Evolutionary conservation across 2,113 vertebrate genomes (phyloP), one percentile per base, ranked within the genome.

Genomic region (Echinops telfairi): DNA sequence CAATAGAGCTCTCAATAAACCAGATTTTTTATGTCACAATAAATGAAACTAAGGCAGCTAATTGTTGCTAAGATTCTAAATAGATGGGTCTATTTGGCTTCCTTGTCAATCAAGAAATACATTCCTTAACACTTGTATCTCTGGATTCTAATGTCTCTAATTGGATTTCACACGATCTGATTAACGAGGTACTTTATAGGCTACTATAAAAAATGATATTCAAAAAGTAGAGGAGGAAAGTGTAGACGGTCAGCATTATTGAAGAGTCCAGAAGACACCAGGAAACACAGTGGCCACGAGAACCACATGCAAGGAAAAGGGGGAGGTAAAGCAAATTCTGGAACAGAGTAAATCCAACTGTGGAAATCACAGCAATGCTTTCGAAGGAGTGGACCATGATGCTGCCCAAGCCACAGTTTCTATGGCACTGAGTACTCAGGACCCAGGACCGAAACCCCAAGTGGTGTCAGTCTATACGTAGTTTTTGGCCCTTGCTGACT

Each of bases 1-100:
- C 98, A 98, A 98, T 98, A 97, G 98, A 98, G 97, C 97, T 98
- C 98, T 98, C 98, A 98, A 98, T 98, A 98, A 98, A 98, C 97
- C 98, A 98, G 98, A 98, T 98, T 98, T 98, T 98, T 98, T 98
- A 98, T 98, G 98, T 98, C 98, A 98, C 98, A 98, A 98, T 98
- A 98, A 98, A 98, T 98, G 98, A 98, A 98, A 98, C 98, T 98
- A 98, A 98, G 97, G 98, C 98, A 97, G 98, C 97, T 98, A 98
- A 98, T 98, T 98, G 98, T 98, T 98, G 97, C 97, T 98, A 98
- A 98, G 98, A 98, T 98, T 98, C 98, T 98, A 98, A 98, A 98
- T 98, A 98, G 98, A 98, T 98, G 97, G 97, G 97, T 98, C 98
- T 98, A 98, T 98, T 98, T 98, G 98, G 97, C 96, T 98, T 98